Evolutionary conservation across 2,888 invertebrate genomes (phyloP), one percentile per base, ranked within the genome.

Genomic region (Drosophila suboccidentalis): DNA sequence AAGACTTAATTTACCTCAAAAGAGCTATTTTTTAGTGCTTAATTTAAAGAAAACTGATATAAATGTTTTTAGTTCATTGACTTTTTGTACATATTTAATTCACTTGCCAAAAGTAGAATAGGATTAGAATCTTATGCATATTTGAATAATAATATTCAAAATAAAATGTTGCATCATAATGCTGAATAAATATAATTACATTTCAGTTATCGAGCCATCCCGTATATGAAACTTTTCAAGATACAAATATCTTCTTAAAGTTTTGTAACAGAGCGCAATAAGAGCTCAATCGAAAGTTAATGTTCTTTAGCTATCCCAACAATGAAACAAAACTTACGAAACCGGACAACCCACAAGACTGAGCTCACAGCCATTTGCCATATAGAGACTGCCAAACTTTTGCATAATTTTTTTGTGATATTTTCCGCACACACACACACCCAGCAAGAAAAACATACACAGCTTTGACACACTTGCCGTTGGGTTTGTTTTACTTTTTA

Each of bases 401-500:
- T 77, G 63, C 61, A 80, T 80, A 71, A 63, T 71, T 62, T 71
- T n/a, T 61, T 55, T 53, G 39, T 49, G 59, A 44, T 10, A 53
- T 61, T 63, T 54, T 61, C 13, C 50, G 43, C 53, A 46, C 38
- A 17, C 26, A 22, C 53, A 17, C 15, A 26, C 15, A 15, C 13
- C 41, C 22, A 41, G n/a, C 2, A 8, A n/a, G 38, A 1, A 2
- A 46, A 38, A 11, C 17, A 15, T 22, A 19, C 32, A 15, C 3
- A 34, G 62, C 71, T 86, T 75, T 83, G 84, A 75, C 84, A 88
- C 55, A 88, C 43, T 88, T 83, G 88, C 78, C 65, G 62, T 51
- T 58, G 74, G 77, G 44, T 62, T 39, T 74, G 61, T 55, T 49
- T 68, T 58, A 38, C 39, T 22, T 59, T 59, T 32, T 19, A 47